These are phyloP conservation scores for Strongylocentrotus purpuratus DNA, from an alignment of 35 echinoderm and acorn worm genomes.

Conservation along the genomic window DNA sequence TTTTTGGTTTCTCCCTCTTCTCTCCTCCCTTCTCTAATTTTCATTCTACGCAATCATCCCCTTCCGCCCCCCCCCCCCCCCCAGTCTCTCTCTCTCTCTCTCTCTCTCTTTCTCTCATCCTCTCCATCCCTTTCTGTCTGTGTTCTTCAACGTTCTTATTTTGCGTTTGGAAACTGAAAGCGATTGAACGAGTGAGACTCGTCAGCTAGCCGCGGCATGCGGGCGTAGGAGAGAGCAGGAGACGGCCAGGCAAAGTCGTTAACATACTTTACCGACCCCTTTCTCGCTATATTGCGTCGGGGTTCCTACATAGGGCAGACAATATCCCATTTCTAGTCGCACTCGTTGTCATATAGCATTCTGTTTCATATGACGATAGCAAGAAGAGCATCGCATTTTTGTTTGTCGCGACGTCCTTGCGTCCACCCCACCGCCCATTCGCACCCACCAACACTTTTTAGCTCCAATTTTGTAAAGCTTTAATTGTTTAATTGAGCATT, in stretches of 20 bases:
- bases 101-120: neutral
- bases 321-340: neutral
- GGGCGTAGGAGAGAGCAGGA: conserved; percentile 2
- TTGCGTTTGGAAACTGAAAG: neutral
- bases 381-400: neutral
- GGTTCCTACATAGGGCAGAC: neutral
- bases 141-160: neutral
- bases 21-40: neutral
- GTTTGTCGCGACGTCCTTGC: neutral
- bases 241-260: conserved; percentile 10
- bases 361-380: neutral
- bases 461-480: too few relatives aligned
- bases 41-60: neutral
- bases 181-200: neutral
- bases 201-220: neutral
- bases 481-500: too few relatives aligned
- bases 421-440: neutral
- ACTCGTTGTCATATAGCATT: too few relatives aligned
- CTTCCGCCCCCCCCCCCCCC: neutral
- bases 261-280: conserved; percentile 42
- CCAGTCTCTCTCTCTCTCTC: neutral
- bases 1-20: neutral
- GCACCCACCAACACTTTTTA: too few relatives aligned
- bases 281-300: conserved; percentile 25
- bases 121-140: neutral